Evolutionary conservation across 2,113 vertebrate genomes (phyloP).

Genomic region (Nestor notabilis): DNA sequence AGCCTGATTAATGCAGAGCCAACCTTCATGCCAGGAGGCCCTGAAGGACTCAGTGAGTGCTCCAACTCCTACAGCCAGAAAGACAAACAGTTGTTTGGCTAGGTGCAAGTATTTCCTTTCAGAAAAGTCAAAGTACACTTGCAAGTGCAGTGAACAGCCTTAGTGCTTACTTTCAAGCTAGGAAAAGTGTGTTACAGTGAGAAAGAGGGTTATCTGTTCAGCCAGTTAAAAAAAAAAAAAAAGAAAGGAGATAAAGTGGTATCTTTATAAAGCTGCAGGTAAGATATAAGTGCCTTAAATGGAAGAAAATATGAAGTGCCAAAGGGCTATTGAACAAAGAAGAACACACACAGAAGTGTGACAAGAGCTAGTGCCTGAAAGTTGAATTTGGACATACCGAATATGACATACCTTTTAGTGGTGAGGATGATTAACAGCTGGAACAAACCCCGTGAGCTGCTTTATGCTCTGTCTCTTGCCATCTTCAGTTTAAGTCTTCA

Average conservation of each 20-base stretch:
- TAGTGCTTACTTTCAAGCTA: neutral
- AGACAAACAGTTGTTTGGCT: neutral
- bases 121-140: neutral
- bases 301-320: neutral
- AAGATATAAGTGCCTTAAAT: neutral
- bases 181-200: neutral
- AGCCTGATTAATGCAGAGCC: neutral
- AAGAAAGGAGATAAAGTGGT: neutral
- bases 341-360: neutral
- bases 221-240: neutral
- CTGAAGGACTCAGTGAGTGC: rapidly evolving
- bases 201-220: neutral
- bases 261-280: neutral
- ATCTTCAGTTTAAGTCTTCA: neutral
- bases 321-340: neutral
- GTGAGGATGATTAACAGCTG: neutral
- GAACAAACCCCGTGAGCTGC: neutral
- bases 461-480: neutral
- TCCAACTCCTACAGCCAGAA: neutral
- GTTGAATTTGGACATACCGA: neutral
- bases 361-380: neutral
- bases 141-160: neutral
- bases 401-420: neutral
- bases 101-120: neutral
- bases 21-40: neutral